These are phyloP conservation scores for Calidris pygmaea DNA, from an alignment of 2,113 vertebrate genomes.

Conservation along the genomic window DNA sequence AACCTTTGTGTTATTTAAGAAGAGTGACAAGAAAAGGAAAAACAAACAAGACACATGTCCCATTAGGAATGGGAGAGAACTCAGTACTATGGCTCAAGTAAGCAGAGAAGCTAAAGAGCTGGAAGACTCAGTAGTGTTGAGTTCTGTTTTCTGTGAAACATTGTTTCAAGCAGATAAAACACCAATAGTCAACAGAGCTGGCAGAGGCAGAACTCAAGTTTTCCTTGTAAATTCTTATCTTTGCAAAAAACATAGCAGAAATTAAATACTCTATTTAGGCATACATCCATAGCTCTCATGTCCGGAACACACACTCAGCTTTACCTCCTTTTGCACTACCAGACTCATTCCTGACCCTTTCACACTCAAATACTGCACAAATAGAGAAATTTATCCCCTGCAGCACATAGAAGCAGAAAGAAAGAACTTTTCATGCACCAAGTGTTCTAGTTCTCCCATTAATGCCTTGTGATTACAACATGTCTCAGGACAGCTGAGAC, in stretches of 20 bases:
- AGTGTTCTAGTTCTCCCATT: background rate
- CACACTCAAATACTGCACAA: background rate
- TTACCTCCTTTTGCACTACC: background rate
- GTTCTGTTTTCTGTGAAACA: background rate
- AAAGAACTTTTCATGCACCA: background rate
- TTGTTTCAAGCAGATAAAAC: background rate
- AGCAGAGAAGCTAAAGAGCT: background rate
- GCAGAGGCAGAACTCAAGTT: background rate
- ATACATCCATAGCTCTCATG: background rate
- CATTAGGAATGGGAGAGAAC: background rate
- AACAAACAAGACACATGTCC: background rate
- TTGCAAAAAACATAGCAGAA: background rate
- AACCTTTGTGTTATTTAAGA: background rate
- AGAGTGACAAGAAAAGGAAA: background rate
- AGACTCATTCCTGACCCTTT: background rate
- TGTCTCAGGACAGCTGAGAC: fast-evolving
- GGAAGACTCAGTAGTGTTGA: background rate
- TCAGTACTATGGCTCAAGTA: background rate
- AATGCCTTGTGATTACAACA: background rate
- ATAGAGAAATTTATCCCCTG: background rate
- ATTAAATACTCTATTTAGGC: background rate
- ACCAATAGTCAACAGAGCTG: background rate
- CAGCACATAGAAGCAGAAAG: background rate
- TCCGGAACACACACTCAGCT: background rate
- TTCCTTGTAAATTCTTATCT: background rate